Base-by-base conservation (phyloP, 2,113 vertebrate genomes). In the Xiphorhynchus elegans region DNA sequence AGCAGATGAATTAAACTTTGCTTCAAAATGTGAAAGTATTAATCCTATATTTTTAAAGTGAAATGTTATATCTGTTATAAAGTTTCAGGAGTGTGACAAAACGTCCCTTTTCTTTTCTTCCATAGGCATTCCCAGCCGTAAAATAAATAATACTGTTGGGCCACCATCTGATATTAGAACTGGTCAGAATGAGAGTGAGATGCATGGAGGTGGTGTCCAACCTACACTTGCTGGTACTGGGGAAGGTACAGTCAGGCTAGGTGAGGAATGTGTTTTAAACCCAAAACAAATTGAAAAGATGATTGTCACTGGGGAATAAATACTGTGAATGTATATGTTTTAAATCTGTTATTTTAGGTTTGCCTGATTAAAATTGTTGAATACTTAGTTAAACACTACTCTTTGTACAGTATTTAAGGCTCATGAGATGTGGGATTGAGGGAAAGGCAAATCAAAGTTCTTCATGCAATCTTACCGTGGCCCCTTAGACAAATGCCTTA, bases 71-170 rank as follows among this genome's bases (percentile, higher is more conserved):
- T 46, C 10, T 80, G n/a, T 69, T 55, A 11, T 28, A 2, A 83
- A 70, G 12, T 52, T 80, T n/a, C 33, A 77, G 10, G 26, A 89
- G 23, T 33, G 20, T 10, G 14, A 77, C 9, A 84, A 95, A 84
- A 13, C 18, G 29, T 59, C 11, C 76, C 6, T 89, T 81, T 58
- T 76, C 31, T 82, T 49, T 49, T 72, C 37, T 81, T 28, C 31
- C 67, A 9, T 21, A 99, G 99, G 98, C 68, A 98, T 99, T 93
- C 99, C 99, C 42, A 98, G 94, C 58, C 98, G 98, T 44, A 99
- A 98, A 95, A 97, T 98, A 93, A 98, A 91, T 92, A 98, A 67
- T 68, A 35, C 97, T 60, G 21, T 94, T 17, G 96, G 98, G 35
- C 95, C 95, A 18, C 95, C 89, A 3, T 77, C 96, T 58, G 99